Percentiles rank a stretch among this genome's conserved stretches.
These are phyloP conservation scores for Tragelaphus strepsiceros DNA, from an alignment of 2,113 vertebrate species.

Conservation along the genomic window DNA sequence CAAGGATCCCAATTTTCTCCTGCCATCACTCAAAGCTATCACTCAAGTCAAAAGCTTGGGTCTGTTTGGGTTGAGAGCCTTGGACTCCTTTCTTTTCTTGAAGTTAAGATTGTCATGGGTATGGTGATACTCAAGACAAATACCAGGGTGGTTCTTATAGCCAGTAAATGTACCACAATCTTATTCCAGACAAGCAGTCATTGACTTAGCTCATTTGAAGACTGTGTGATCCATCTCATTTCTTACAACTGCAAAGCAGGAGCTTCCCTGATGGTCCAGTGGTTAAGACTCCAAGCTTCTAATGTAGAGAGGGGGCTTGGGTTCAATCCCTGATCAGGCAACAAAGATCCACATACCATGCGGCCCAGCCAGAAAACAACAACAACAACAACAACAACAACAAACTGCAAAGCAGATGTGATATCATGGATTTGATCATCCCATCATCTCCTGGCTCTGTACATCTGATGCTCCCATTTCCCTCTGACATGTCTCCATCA, in stretches of 20 bases:
- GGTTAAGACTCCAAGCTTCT: not conserved
- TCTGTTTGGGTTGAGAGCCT: not conserved
- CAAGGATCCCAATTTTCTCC: not conserved
- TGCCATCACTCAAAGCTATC: not conserved
- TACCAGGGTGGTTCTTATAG: not conserved
- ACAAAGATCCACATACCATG: not conserved
- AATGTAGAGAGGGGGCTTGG: not conserved
- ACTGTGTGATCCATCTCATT: not conserved
- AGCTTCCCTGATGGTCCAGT: not conserved
- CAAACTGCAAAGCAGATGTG: not conserved
- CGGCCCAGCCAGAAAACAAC: not conserved
- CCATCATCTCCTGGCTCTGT: not conserved
- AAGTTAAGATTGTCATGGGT: not conserved
- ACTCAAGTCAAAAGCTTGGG: not conserved
- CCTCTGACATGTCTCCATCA: not conserved
- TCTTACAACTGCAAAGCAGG: not conserved
- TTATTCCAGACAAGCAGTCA: not conserved
- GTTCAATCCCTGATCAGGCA: not conserved
- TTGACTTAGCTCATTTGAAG: not conserved
- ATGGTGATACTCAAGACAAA: not conserved
- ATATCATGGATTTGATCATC: not conserved
- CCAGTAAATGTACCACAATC: not conserved
- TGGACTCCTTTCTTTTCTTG: not conserved
- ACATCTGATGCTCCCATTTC: not conserved
- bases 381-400: not conserved